Base-by-base conservation (phyloP, 2,888 invertebrate genomes). In the Heliconius ismenius region DNA sequence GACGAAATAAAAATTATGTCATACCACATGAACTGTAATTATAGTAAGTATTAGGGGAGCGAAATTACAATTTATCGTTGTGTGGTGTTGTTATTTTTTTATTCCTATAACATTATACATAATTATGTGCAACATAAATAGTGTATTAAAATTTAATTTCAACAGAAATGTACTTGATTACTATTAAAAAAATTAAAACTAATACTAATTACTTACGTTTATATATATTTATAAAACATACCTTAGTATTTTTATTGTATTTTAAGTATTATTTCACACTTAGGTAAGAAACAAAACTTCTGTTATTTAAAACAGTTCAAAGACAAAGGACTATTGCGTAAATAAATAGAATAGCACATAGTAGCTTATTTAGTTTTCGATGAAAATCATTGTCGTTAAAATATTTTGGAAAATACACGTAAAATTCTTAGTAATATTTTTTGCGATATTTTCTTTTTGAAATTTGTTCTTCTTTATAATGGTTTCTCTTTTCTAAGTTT, bases 1-100 rank as follows among this genome's bases (percentile, higher is more conserved):
- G 88, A 86, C 84, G 83, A 86, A 88, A 87, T 86, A 84, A 83
- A 86, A 87, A 86, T 84, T 83, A 85, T 84, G 82, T 81, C 81
- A 82, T 81, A 82, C 82, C 78, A 82, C 86, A 81, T 83, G 83
- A 84, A 83, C 83, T 83, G 82, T 84, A 86, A 87, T 88, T 88
- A 87, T 83, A 84, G 83, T 83, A 85, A 87, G 86, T 87, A 87
- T 83, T 87, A 83, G 86, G 85, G 83, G 84, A 83, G 84, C 79
- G 84, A 76, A 85, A 87, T 85, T 83, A 84, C 82, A 73, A 78
- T 73, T 76, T 70, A 75, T 78, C 69, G 73, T 76, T 77, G 77
- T 67, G 67, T 67, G 75, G 70, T 75, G 28, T 77, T 79, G 68
- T 62, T 21, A 39, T 72, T 36, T 26, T 63, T 64, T 76, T 72